Evolutionary conservation across 2,888 invertebrate species (phyloP), one percentile per base, ranked within the genome.

Genomic region (Callimorpha dominula): DNA sequence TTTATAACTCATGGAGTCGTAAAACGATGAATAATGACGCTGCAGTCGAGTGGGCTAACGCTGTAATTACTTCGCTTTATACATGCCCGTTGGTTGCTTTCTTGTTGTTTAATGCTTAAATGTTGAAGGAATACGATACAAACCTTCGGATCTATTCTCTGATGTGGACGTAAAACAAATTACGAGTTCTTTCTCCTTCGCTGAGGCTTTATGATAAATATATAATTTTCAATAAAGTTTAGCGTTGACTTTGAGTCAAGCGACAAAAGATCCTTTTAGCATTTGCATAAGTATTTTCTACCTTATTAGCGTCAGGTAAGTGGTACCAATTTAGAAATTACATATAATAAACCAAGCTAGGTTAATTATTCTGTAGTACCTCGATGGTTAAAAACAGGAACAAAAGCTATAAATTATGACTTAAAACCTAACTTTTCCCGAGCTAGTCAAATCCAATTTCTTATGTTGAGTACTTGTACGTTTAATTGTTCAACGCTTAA

Each of bases 1-100:
- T 95, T 95, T 95, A 95, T 95, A 95, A 93, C 94, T 95, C 92
- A 93, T 92, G 92, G 90, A 93, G 94, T 95, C 95, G 94, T 95
- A 95, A 95, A 95, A 93, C 91, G 94, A 95, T 95, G 95, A 94
- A 95, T 95, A 95, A 95, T 95, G 94, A 95, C 94, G 93, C 91
- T 92, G 92, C 92, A 89, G 93, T 91, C 92, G 94, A 94, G 93
- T 92, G 93, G 90, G 93, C 94, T 92, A 94, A 95, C 93, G 94
- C 90, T 93, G 94, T 94, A 95, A 95, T 95, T 95, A 94, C 94
- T 91, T 90, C 88, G 93, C 89, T 94, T 92, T 93, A 94, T 94
- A 94, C 91, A 91, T 89, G 92, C 88, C 89, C 86, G 90, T 90
- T 90, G 87, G 87, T 86, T 89, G 93, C 92, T 94, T 92, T 94